Percentiles rank a stretch among this genome's conserved stretches.
phyloP scores from a whole-genome alignment of 1,140 invertebrate species.

The Ceratoteleas bidentatus region DNA sequence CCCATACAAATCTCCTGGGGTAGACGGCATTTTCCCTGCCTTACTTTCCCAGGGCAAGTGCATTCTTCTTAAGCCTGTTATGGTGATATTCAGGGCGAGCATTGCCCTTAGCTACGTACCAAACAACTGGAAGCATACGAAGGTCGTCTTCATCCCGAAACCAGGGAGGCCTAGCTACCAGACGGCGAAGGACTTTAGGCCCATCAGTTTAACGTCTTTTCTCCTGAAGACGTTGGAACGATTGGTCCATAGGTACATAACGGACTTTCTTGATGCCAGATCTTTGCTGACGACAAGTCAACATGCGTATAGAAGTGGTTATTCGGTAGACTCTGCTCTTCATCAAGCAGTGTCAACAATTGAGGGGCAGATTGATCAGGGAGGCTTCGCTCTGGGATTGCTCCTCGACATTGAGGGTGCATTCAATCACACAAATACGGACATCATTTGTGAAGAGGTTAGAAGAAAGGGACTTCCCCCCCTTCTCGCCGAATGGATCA shows the following conservation, averaged over 20 bases:
- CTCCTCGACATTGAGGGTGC: constrained; percentile 1
- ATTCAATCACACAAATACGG: constrained; percentile 7
- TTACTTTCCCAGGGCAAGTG: constrained; percentile 32
- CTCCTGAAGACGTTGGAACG: constrained; percentile 58
- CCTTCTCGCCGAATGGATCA: not conserved
- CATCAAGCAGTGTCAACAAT: not conserved
- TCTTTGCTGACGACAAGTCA: constrained; percentile 9
- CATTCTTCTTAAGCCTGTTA: not conserved
- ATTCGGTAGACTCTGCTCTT: constrained; percentile 17
- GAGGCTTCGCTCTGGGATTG: not conserved
- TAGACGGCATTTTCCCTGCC: constrained; percentile 49
- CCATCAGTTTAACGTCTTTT: constrained; percentile 65
- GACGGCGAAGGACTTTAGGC: constrained; percentile 40
- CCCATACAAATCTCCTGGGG: constrained; percentile 48
- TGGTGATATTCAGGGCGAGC: not conserved
- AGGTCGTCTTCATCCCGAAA: constrained; percentile 59
- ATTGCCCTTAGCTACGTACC: not conserved
- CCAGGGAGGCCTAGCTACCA: constrained; percentile 28
- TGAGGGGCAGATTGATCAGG: not conserved
- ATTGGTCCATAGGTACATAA: constrained; percentile 50
- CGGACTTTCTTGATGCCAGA: constrained; percentile 4
- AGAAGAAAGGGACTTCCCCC: not conserved
- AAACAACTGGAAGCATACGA: constrained; percentile 13
- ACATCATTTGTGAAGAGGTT: constrained; percentile 7
- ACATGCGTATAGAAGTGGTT: constrained; percentile 22